A percentile compares a stretch with the other conserved stretches of the same genome.
These are phyloP conservation scores for Stigmatopora argus DNA, from an alignment of 2,113 vertebrate genomes.

Conservation along the genomic window DNA sequence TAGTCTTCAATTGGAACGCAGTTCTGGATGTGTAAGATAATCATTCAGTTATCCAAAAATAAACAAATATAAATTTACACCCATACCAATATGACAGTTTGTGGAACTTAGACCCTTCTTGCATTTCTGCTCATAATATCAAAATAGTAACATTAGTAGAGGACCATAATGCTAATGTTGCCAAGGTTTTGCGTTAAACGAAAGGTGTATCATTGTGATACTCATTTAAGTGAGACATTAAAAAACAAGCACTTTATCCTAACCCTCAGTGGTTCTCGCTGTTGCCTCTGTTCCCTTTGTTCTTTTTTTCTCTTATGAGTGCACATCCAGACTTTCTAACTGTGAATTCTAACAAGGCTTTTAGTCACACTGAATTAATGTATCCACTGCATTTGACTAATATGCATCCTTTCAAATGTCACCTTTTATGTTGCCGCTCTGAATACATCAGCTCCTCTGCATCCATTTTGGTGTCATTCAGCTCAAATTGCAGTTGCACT, in stretches of 20 bases:
- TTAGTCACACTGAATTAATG: slow-evolving; percentile 63
- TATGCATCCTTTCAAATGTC: slow-evolving; percentile 64
- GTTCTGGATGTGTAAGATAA: background rate
- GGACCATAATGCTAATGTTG: background rate
- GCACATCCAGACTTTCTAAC: slow-evolving; percentile 54
- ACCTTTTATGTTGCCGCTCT: slow-evolving; percentile 59
- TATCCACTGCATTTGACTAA: slow-evolving; percentile 60
- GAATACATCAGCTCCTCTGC: slow-evolving; percentile 41
- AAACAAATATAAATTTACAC: background rate
- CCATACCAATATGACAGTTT: background rate
- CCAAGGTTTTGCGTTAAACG: background rate
- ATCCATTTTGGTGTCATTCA: slow-evolving; percentile 31
- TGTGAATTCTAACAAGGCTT: slow-evolving; percentile 68
- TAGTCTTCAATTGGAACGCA: background rate
- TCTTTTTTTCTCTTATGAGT: slow-evolving; percentile 47
- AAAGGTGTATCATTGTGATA: background rate
- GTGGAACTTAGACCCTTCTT: background rate
- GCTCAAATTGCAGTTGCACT: slow-evolving; percentile 22
- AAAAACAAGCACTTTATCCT: slow-evolving; percentile 39
- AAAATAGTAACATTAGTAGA: background rate
- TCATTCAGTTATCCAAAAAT: background rate
- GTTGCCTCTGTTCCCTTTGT: slow-evolving; percentile 16
- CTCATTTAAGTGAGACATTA: slow-evolving; percentile 39
- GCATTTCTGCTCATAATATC: background rate
- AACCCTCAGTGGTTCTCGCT: slow-evolving; percentile 37